Percentiles rank a stretch among this genome's conserved stretches.
Conservation (phyloP, 2,113 vertebrate species). For the Eulemur macaco region DNA sequence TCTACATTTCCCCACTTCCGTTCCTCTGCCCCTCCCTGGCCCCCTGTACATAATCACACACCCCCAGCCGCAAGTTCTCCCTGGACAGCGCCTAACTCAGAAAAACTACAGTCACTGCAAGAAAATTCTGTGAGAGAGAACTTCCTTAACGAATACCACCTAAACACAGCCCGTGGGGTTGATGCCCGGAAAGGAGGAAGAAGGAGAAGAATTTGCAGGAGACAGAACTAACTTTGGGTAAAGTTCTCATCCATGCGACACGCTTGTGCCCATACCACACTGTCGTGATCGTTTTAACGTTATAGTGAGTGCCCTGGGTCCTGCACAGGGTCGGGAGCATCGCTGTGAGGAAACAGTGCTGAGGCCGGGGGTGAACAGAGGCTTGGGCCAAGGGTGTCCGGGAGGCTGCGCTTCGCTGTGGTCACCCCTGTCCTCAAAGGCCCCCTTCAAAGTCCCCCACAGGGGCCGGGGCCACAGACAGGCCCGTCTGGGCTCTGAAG, state of each 20-base stretch:
- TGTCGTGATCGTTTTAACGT: no score
- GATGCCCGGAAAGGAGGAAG: neutral
- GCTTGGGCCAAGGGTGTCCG: neutral
- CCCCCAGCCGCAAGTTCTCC: neutral
- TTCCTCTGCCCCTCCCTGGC: neutral
- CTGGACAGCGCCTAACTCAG: neutral
- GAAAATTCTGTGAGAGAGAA: neutral
- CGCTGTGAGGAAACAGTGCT: neutral
- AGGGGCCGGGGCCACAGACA: constrained; percentile 56
- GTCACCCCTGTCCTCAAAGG: constrained; percentile 26
- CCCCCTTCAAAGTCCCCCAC: constrained; percentile 61
- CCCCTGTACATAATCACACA: neutral
- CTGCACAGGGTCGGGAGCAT: neutral
- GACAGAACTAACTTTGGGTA: neutral
- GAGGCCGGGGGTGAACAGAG: neutral
- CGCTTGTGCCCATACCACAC: neutral
- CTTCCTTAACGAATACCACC: neutral
- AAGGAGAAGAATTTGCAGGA: neutral
- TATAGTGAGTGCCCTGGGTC: neutral
- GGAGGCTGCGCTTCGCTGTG: neutral
- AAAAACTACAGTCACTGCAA: neutral
- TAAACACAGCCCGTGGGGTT: no score
- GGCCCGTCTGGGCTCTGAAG: constrained; percentile 80
- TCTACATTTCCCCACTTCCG: neutral
- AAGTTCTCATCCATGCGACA: neutral